Base-by-base conservation (phyloP, 1,140 invertebrate species). In the Neoseiulus cucumeris region DNA sequence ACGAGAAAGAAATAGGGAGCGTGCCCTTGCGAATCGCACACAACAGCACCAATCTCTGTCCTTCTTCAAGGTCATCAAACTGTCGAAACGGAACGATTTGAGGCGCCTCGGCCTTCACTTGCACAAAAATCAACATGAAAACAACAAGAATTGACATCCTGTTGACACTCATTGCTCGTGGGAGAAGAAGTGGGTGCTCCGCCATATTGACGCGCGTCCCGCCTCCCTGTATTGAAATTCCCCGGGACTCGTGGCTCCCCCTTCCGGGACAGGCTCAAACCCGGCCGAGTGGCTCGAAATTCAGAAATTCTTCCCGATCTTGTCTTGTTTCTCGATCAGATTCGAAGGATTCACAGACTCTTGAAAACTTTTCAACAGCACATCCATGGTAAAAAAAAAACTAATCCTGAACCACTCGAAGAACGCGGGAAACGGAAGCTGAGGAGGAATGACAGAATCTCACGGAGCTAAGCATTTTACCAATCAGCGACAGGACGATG, bases 1-100 rank as follows among this genome's bases (percentile, higher is more conserved):
- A 84, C 20, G 75, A 75, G 68, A 84, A 73, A 14, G 70, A 71
- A 45, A 77, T 71, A 7, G 76, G 76, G 0, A 73, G 67, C 66
- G 76, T 74, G 0, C 76, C 76, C 2, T 73, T 70, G 73, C 17
- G 77, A 72, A 64, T 71, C 74, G 67, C 76, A 78, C 6, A 71
- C 70, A 22, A 74, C 69, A 25, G n/a, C n/a, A 75, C 74, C 9
- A 72, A 72, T 28, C 76, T 68, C 25, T 72, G 59, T 17, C 70
- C 69, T 4, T 6, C 9, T 39, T 39, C 9, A 6, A 39, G 4
- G 4, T 39, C 33, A 39, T 39, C 9, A 4, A 39, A 9, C 17
- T 29, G 25, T 59, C 22, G 14, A 1, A 59, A 18, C 2, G 51
- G 51, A 20, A 14, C 51, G 14, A 59, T 59, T 6, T 20, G 51